phyloP scores from a whole-genome alignment of 2,113 vertebrate genomes.

The Perognathus longimembris region DNA sequence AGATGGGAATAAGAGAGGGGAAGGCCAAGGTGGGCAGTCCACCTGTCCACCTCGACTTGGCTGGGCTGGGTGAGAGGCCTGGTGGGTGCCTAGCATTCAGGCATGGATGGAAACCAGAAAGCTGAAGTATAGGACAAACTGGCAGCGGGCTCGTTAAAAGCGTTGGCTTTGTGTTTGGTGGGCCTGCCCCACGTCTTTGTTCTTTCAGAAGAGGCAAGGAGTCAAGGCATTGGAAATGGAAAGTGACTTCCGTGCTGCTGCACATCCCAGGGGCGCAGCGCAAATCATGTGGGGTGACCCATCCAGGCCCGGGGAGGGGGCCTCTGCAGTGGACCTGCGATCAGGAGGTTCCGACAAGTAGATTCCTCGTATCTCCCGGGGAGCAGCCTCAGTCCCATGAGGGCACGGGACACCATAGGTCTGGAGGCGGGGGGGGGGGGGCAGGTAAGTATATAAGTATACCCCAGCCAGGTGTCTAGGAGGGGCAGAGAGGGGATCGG shows the following conservation, averaged over 20 bases:
- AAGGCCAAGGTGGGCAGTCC: neutral
- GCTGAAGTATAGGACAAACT: fast-evolving
- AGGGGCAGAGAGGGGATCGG: neutral
- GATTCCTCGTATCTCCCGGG: neutral
- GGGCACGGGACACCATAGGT: neutral
- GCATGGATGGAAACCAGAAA: neutral
- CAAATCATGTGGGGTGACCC: neutral
- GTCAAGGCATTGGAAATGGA: neutral
- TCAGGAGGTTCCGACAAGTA: neutral
- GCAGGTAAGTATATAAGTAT: too few species aligned
- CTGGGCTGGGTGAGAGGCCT: fast-evolving
- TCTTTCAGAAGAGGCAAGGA: neutral
- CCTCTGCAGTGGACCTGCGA: too few species aligned
- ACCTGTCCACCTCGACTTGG: neutral
- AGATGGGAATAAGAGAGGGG: neutral
- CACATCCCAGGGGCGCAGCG: neutral
- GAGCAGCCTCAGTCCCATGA: neutral
- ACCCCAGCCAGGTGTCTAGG: too few species aligned
- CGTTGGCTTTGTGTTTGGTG: neutral
- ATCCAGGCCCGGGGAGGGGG: neutral
- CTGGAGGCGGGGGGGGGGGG: neutral
- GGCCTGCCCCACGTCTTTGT: neutral
- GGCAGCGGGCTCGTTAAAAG: neutral
- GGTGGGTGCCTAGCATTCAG: neutral
- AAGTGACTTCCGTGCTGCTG: neutral